These are phyloP conservation scores for Calephelis virginiensis DNA, from an alignment of 1,140 invertebrate genomes.

Conservation along the genomic window DNA sequence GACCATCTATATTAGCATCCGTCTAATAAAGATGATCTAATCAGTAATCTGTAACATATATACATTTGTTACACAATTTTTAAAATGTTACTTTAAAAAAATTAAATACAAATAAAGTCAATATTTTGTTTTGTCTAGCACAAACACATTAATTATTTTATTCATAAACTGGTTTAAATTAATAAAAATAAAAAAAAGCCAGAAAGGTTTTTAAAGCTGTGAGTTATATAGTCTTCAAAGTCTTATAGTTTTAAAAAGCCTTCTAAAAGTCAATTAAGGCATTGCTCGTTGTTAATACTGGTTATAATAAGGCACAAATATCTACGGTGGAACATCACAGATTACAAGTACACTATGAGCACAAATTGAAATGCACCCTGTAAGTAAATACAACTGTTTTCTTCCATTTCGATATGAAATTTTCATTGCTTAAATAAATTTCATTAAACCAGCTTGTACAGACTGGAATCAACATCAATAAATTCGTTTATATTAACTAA, in stretches of 20 bases:
- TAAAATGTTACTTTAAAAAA: too few species aligned
- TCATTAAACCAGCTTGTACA: too few species aligned
- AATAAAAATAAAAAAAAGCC: not conserved
- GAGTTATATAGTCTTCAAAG: not conserved
- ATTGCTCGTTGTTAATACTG: slow-evolving; percentile 6
- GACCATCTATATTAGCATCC: too few species aligned
- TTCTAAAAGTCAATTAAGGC: not conserved
- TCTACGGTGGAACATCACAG: not conserved
- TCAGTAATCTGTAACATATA: too few species aligned
- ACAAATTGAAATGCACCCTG: not conserved
- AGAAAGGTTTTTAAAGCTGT: not conserved
- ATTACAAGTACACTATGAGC: not conserved
- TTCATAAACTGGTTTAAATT: too few species aligned
- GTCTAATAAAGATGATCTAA: too few species aligned
- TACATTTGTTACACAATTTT: too few species aligned
- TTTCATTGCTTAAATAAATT: not conserved
- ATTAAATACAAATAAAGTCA: too few species aligned
- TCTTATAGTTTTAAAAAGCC: not conserved
- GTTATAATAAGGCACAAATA: slow-evolving; percentile 3
- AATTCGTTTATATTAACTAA: slow-evolving; percentile 18
- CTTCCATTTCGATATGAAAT: slow-evolving; percentile 9
- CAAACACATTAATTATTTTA: too few species aligned
- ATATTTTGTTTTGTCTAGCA: too few species aligned
- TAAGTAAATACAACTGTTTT: not conserved
- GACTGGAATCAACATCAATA: slow-evolving; percentile 15